These are phyloP conservation scores for Notolabrus celidotus DNA, from an alignment of 2,797 vertebrate species.

Conservation along the genomic window DNA sequence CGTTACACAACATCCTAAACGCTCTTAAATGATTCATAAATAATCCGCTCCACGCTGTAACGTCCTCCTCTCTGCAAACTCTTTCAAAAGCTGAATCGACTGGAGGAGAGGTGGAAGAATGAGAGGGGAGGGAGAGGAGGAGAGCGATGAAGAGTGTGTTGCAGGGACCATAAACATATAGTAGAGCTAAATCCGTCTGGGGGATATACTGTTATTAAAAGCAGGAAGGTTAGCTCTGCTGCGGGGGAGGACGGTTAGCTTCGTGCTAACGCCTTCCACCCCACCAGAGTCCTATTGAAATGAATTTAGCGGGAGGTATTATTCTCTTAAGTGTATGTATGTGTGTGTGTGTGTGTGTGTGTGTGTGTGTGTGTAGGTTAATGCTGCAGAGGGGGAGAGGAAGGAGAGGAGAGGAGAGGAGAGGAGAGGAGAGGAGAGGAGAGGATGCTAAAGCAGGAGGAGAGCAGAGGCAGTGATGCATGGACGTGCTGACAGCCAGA, in stretches of 20 bases:
- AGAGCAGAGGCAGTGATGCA: conserved; percentile 56
- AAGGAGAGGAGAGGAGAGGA: background rate
- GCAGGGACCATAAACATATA: conserved; percentile 55
- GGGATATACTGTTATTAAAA: conserved; percentile 67
- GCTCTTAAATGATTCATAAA: conserved; percentile 17
- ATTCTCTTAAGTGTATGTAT: conserved; percentile 20
- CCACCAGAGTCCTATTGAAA: conserved; percentile 46
- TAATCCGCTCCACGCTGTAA: conserved; percentile 18
- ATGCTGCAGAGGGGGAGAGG: conserved; percentile 17
- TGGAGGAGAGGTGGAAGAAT: conserved; percentile 17
- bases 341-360: conserved; percentile 22
- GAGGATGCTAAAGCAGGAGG: conserved; percentile 41
- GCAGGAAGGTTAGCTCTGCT: conserved; percentile 50
- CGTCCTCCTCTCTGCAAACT: conserved; percentile 4
- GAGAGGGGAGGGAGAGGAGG: conserved; percentile 18
- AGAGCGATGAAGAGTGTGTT: conserved; percentile 10
- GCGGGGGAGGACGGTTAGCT: conserved; percentile 50
- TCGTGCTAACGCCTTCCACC: conserved; percentile 38
- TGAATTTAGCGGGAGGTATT: conserved; percentile 41
- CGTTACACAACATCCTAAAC: conserved; percentile 18
- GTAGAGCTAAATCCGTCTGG: conserved; percentile 58
- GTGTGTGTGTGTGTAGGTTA: conserved; percentile 33
- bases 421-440: conserved; percentile 4
- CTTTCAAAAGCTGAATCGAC: conserved; percentile 6
- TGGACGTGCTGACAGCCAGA: conserved; percentile 47